Evolutionary conservation across 2,888 invertebrate species (phyloP), one percentile per base, ranked within the genome.

Genomic region (Tholera decimalis): DNA sequence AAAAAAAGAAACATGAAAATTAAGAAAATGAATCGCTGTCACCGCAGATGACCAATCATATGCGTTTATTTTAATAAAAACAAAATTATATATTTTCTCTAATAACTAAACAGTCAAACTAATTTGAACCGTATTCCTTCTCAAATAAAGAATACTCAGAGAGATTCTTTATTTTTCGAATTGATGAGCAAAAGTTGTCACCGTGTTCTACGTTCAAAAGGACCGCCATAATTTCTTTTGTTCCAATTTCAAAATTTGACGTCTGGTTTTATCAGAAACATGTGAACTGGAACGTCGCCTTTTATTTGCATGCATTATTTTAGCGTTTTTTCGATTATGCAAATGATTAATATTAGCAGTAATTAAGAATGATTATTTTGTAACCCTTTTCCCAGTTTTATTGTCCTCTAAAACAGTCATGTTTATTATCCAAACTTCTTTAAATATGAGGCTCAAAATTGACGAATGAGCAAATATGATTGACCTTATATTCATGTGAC

Each of bases 21-120:
- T 39, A 66, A 71, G n/a, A 73, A 80, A 79, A 72, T 74, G 18
- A 77, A 80, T 63, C 62, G 67, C 77, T 79, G 80, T 80, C 80
- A 79, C 61, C 50, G 55, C 71, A 46, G 57, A 74, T 80, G 60
- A 79, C 80, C 80, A 79, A 80, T 79, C 73, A 79, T 66, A 77
- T 77, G 66, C 59, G 59, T 76, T 76, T 71, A 71, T 75, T 77
- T 80, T 67, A 47, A 49, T 41, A 13, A 59, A 22, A 53, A 20
- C 65, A 30, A 64, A 49, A 9, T 39, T 55, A 37, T 0, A 2
- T 1, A 15, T 65, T 22, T 49, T 15, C n/a, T 55, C 30, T 13
- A 30, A n/a, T 0, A 39, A 60, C n/a, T 1, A 7, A 46, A 41
- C 8, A n/a, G 47, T 13, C 35, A n/a, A 0, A 13, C 37, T 11